A percentile compares a stretch with the other conserved stretches of the same genome.
Evolutionary conservation across 2,888 invertebrate species (phyloP).

Genomic region (Zhuqinia jingwanae): DNA sequence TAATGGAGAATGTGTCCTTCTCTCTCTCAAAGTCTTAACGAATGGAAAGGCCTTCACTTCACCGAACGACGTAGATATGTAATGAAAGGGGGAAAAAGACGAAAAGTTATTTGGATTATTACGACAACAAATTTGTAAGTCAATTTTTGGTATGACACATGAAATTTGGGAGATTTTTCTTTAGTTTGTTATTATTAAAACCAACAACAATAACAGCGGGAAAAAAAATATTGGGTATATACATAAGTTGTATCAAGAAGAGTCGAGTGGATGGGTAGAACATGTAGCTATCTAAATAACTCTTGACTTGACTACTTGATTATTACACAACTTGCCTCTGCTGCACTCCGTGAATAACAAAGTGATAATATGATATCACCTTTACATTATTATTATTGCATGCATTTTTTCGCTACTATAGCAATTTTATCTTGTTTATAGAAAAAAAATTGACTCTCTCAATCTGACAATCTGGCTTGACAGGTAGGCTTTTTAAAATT

Average conservation of each 20-base stretch:
- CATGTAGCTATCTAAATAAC: no score
- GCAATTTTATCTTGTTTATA: no score
- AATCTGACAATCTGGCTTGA: slow-evolving; percentile 13
- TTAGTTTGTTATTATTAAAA: not conserved
- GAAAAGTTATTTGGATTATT: no score
- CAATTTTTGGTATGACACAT: not conserved
- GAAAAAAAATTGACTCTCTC: no score
- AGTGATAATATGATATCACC: no score
- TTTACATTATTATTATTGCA: no score
- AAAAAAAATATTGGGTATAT: not conserved
- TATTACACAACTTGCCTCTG: slow-evolving; percentile 4
- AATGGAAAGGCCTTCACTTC: not conserved
- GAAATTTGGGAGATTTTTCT: not conserved
- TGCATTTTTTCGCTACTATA: no score
- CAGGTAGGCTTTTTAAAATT: slow-evolving; percentile 1
- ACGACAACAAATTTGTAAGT: no score
- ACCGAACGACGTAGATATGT: no score
- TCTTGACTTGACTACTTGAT: not conserved
- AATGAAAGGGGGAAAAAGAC: not conserved
- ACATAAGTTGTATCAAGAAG: no score
- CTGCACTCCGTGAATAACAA: no score
- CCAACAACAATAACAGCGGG: not conserved
- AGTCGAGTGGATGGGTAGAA: no score
- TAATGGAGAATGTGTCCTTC: slow-evolving; percentile 7
- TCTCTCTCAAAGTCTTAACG: not conserved